phyloP scores from a whole-genome alignment of 35 echinoderm and acorn worm species.

The Heliocidaris tuberculata region DNA sequence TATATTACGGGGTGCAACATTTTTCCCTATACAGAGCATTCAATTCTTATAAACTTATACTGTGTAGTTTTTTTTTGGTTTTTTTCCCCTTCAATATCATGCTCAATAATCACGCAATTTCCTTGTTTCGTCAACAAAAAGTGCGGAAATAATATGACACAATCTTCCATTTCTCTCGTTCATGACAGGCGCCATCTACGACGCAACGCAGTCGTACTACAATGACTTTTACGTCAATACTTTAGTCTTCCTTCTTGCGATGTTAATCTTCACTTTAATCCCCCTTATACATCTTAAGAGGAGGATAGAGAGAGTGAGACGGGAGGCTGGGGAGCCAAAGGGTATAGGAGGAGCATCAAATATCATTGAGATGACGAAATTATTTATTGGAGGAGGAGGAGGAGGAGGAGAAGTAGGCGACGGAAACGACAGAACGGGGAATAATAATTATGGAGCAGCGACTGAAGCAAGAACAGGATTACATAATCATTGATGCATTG shows the following conservation, averaged over 20 bases:
- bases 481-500: background rate
- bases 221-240: constrained; percentile 90
- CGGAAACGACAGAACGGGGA: background rate
- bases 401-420: background rate
- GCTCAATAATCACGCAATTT: too few species aligned
- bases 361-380: constrained; percentile 75
- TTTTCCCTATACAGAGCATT: too few species aligned
- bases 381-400: constrained; percentile 48
- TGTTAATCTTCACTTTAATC: constrained; percentile 75
- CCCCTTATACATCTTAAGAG: constrained; percentile 59
- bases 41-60: too few species aligned
- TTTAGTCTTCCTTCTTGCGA: constrained; percentile 65
- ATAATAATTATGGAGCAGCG: background rate
- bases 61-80: too few species aligned
- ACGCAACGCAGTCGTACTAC: constrained; percentile 71
- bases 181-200: constrained; percentile 76
- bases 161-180: background rate
- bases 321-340: constrained; percentile 25
- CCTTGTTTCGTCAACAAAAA: too few species aligned
- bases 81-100: too few species aligned
- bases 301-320: constrained; percentile 42
- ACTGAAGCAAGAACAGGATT: background rate
- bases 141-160: background rate
- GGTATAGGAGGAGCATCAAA: constrained; percentile 45
- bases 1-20: too few species aligned